phyloP scores from a whole-genome alignment of 2,888 invertebrate genomes.

The Athetis lepigone region DNA sequence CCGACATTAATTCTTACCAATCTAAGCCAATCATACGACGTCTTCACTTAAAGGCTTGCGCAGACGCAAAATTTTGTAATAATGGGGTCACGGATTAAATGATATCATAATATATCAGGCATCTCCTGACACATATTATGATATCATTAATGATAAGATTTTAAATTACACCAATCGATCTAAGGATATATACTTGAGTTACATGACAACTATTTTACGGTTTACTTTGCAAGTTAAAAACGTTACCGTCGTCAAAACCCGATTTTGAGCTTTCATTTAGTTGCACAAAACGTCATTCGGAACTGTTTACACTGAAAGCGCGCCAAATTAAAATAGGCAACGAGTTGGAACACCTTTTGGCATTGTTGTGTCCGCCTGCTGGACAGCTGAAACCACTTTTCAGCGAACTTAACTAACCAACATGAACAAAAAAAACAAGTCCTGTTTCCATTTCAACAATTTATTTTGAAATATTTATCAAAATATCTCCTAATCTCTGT shows the following conservation, averaged over 20 bases:
- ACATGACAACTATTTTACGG: constrained; percentile 9
- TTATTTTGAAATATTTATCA: not conserved
- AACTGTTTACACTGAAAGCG: constrained; percentile 19
- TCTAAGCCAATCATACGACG: constrained; percentile 1
- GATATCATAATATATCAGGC: too few species aligned
- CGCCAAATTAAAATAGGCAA: constrained; percentile 26
- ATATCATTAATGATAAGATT: constrained; percentile 23
- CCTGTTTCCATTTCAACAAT: not conserved
- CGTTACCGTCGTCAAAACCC: not conserved
- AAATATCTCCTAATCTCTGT: not conserved
- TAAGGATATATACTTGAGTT: too few species aligned
- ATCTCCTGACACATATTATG: constrained; percentile 40
- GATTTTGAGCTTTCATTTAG: constrained; percentile 12
- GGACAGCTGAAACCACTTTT: constrained; percentile 13
- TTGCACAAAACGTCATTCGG: constrained; percentile 16
- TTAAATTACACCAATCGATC: too few species aligned
- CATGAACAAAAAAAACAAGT: not conserved
- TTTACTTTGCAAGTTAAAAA: not conserved
- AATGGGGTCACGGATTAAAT: too few species aligned
- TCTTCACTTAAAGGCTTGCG: not conserved
- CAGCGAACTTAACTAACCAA: not conserved
- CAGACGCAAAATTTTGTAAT: constrained; percentile 12
- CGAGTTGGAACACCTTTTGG: constrained; percentile 27
- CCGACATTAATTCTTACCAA: constrained; percentile 1
- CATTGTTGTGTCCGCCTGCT: constrained; percentile 14